Conservation (phyloP, 2,888 invertebrate genomes). For the Tachina grossa region DNA sequence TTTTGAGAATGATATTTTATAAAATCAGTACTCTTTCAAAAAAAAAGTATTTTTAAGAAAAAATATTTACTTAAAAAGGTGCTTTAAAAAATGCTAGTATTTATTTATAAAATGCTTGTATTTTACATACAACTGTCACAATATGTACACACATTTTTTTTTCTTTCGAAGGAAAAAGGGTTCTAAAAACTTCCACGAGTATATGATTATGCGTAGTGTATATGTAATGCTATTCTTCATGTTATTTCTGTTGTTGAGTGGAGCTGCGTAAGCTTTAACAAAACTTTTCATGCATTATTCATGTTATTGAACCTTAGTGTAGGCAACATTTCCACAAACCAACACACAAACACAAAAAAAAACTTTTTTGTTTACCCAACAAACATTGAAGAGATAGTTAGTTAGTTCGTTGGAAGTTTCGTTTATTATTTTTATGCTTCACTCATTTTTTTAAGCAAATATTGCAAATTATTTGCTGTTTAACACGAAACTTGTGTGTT, state of each 20-base stretch:
- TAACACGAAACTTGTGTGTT: background rate
- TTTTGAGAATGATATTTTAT: background rate
- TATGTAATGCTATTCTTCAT: constrained; percentile 39
- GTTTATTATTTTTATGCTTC: no score
- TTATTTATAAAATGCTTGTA: background rate
- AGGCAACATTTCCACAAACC: constrained; percentile 69
- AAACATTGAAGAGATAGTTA: background rate
- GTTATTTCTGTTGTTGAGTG: constrained; percentile 39
- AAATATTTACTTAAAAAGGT: no score
- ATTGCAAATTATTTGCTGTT: background rate
- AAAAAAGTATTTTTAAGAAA: background rate
- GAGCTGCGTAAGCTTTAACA: constrained; percentile 64
- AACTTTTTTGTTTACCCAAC: constrained; percentile 1
- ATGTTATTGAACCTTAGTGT: constrained; percentile 79
- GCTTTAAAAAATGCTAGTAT: no score
- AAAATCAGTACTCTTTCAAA: no score
- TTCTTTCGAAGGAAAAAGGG: constrained; percentile 36
- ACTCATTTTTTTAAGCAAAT: no score
- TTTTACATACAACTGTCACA: constrained; percentile 22
- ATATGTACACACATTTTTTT: background rate
- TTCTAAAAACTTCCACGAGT: constrained; percentile 12
- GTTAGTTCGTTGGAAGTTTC: background rate
- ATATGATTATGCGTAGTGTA: constrained; percentile 60
- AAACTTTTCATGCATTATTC: constrained; percentile 80
- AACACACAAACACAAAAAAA: constrained; percentile 38